Evolutionary conservation across 2,113 vertebrate species (phyloP).

Genomic region (Thinocorus orbignyianus): DNA sequence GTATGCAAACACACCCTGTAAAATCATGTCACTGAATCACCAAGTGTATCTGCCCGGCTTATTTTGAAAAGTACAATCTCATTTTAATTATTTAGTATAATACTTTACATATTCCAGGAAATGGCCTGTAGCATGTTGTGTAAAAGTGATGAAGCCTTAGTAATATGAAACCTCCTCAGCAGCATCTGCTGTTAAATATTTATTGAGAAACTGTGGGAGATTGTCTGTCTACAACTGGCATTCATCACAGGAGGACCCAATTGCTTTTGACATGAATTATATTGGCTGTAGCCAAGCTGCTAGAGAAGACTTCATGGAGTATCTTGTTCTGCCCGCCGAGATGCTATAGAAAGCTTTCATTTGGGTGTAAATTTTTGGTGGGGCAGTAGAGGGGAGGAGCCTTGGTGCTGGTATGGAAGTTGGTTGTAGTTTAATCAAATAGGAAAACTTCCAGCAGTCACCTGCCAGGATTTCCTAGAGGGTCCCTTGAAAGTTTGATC

Average conservation of each 20-base stretch:
- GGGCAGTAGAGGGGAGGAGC: not conserved
- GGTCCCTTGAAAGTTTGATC: not conserved
- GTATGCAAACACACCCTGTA: conserved; percentile 24
- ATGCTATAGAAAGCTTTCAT: not conserved
- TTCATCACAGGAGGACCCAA: not conserved
- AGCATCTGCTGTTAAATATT: conserved; percentile 42
- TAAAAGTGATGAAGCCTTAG: conserved; percentile 24
- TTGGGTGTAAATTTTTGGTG: not conserved
- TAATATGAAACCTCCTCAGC: not conserved
- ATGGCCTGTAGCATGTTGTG: conserved; percentile 16
- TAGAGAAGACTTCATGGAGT: not conserved
- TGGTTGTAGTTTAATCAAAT: not conserved
- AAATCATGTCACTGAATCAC: conserved; percentile 37
- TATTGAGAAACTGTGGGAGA: not conserved
- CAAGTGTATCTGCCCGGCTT: conserved; percentile 21
- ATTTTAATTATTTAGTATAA: conserved; percentile 54
- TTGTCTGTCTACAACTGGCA: not conserved
- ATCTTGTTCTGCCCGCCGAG: not conserved
- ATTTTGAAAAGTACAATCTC: conserved; percentile 22
- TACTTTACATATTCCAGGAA: conserved; percentile 32
- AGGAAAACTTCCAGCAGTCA: not conserved
- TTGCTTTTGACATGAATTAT: not conserved
- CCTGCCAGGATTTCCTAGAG: not conserved
- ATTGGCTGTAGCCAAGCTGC: not conserved
- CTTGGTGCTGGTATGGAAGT: not conserved